Percentiles rank a stretch among this genome's conserved stretches.
Evolutionary conservation across 2,113 vertebrate species (phyloP).

Genomic region (Isurus oxyrinchus): DNA sequence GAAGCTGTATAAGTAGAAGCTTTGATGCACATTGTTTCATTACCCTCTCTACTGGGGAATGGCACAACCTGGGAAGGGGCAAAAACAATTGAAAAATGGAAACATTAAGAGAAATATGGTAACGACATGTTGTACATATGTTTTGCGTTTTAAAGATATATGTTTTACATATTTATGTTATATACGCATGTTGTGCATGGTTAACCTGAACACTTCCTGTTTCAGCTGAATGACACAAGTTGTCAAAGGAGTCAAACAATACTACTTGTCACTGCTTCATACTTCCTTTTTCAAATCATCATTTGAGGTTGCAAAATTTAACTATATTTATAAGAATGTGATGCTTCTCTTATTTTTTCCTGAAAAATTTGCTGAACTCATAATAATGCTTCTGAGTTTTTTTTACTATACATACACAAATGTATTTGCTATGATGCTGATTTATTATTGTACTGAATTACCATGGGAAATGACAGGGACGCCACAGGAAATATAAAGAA

Average conservation of each 20-base stretch:
- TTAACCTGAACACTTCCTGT: background rate
- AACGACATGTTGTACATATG: background rate
- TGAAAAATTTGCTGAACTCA: background rate
- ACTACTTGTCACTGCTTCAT: background rate
- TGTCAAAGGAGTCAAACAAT: background rate
- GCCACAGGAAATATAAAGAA: background rate
- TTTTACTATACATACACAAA: background rate
- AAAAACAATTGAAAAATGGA: constrained; percentile 16
- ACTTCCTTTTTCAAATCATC: background rate
- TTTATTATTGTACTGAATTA: background rate
- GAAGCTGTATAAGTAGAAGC: background rate
- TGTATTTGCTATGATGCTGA: background rate
- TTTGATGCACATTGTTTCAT: background rate
- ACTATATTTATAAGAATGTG: background rate
- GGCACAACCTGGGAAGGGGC: background rate
- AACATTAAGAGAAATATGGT: background rate
- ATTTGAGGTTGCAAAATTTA: background rate
- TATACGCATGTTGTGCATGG: too few relatives aligned
- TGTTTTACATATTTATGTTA: too few relatives aligned
- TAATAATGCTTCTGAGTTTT: background rate
- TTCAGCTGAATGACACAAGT: background rate
- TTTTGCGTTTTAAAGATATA: too few relatives aligned
- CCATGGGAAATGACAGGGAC: background rate
- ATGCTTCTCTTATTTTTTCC: background rate
- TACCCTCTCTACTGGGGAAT: background rate